phyloP scores from a whole-genome alignment of 2,888 invertebrate species.

The Cephus nigrinus region DNA sequence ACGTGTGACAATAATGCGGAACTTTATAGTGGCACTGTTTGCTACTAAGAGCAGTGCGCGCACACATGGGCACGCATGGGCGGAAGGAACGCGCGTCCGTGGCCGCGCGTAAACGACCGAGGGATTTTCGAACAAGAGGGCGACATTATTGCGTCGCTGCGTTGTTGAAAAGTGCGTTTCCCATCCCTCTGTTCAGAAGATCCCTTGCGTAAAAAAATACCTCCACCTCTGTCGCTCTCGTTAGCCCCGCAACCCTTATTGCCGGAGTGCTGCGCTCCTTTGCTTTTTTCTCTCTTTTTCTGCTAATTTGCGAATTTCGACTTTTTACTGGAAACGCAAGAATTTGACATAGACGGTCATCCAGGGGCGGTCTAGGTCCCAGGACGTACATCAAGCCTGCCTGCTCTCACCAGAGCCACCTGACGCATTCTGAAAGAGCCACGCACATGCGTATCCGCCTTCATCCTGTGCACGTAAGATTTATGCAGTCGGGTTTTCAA shows the following conservation, averaged over 20 bases:
- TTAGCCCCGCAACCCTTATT: neutral
- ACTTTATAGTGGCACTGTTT: conserved; percentile 41
- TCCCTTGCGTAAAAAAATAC: conserved; percentile 11
- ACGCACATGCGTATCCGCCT: no score
- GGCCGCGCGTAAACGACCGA: neutral
- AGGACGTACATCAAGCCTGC: no score
- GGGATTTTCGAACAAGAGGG: conserved; percentile 8
- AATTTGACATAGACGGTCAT: no score
- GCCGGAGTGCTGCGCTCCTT: neutral
- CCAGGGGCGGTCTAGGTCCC: no score
- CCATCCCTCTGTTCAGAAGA: conserved; percentile 17
- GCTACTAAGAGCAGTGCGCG: conserved; percentile 12
- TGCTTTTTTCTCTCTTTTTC: no score
- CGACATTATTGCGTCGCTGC: conserved; percentile 46
- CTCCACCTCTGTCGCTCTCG: conserved; percentile 13
- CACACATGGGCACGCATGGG: no score
- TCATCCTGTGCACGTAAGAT: no score
- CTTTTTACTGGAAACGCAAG: no score
- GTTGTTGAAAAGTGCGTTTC: conserved; percentile 36
- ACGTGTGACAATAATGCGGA: conserved; percentile 34
- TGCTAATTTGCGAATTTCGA: no score
- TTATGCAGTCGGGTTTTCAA: no score
- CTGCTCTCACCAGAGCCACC: no score
- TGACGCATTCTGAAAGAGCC: no score
- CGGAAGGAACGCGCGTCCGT: neutral